Base-by-base conservation (phyloP, 2,113 vertebrate species). In the Mola mola region DNA sequence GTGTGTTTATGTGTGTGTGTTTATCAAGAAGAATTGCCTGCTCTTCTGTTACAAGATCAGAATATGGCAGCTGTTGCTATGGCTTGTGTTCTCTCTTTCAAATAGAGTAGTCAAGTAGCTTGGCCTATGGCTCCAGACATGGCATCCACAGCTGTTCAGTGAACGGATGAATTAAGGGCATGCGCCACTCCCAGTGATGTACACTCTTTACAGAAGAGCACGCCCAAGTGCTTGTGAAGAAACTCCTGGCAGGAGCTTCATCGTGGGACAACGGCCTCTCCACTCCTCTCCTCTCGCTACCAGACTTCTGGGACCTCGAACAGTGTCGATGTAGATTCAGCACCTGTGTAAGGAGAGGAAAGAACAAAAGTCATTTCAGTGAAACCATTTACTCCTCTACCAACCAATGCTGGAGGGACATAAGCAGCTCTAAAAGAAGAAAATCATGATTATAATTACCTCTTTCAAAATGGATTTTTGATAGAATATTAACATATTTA, bases 241-340 rank as follows among this genome's bases (percentile, higher is more conserved):
- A 46, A 53, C 15, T 34, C 28, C 0, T 10, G 51, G 51, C 48
- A 44, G 70, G 40, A 65, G 49, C 46, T 46, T 60, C 52, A 41
- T 38, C 16, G 36, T 13, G 46, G 33, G 61, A 53, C 41, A 19
- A 41, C 2, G 51, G 37, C 28, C 20, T 44, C 63, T 41, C 33
- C 8, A 16, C 29, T n/a, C 57, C 10, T 8, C 29, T 8, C 22
- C 65, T 40, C 34, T 43, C 6, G 76, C 85, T 92, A 93, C 92
- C 91, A 93, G 5, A 92, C 88, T 8, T 91, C 88, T 22, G 92
- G 92, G 33, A 92, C 90, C 24, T 92, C 90, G 2, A 92, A 93
- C 57, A 92, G 79, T 0, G 90, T 66, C 0, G 84, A 48, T 1
- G 61, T 51, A 0, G 87, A 78, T 44, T 79, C 81, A 17, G 84